Percentiles rank a stretch among this genome's conserved stretches.
These are phyloP conservation scores for Lithodes maja DNA, from an alignment of 2,888 invertebrate species.

Conservation along the genomic window DNA sequence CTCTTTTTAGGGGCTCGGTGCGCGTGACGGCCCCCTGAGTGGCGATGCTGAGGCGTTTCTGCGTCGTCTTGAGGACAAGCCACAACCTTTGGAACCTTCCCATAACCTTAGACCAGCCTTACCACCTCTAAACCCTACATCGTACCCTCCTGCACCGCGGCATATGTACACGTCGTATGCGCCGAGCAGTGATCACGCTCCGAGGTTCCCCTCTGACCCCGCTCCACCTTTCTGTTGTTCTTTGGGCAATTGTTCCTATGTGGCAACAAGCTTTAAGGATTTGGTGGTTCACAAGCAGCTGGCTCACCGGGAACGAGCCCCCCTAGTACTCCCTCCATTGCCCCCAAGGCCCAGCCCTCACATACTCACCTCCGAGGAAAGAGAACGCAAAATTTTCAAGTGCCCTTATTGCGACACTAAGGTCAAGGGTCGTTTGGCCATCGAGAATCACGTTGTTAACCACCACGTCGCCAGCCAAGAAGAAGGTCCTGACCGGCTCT, in stretches of 20 bases:
- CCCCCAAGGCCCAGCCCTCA: neutral
- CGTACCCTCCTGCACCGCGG: neutral
- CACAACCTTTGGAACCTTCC: conserved; percentile 12
- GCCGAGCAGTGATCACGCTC: neutral
- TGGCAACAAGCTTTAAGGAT: conserved; percentile 13
- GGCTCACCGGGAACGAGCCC: neutral
- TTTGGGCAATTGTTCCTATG: conserved; percentile 8
- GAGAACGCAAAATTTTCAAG: conserved; percentile 50
- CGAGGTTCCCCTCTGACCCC: neutral
- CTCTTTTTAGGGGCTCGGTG: conserved; percentile 52
- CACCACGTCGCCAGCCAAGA: conserved; percentile 43
- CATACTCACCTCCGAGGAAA: conserved; percentile 15
- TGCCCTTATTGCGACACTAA: conserved; percentile 63
- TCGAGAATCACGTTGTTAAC: conserved; percentile 56
- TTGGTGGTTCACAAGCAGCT: conserved; percentile 26
- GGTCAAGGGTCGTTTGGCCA: conserved; percentile 47
- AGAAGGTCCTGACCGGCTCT: conserved; percentile 33
- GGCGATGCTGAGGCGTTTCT: conserved; percentile 57
- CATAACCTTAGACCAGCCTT: neutral
- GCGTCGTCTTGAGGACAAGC: conserved; percentile 44
- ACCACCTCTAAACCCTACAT: neutral
- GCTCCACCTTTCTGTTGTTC: conserved; percentile 30
- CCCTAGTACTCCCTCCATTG: neutral
- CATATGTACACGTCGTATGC: neutral
- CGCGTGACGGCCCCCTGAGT: conserved; percentile 39